A percentile compares a stretch with the other conserved stretches of the same genome.
phyloP scores from a whole-genome alignment of 2,888 invertebrate species.

The Dendrolimus houi region DNA sequence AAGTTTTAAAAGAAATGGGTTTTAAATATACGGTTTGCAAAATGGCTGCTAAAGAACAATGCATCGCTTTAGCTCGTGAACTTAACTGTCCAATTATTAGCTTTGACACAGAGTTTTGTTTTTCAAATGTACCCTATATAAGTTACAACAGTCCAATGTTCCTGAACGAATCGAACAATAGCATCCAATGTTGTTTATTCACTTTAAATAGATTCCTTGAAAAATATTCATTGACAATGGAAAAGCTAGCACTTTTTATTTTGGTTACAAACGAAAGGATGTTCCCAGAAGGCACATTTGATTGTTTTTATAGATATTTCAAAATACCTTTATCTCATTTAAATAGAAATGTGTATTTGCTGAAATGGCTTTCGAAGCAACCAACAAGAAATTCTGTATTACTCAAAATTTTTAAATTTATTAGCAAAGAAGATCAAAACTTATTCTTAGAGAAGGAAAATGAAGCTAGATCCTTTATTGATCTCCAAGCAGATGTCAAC shows the following conservation, averaged over 20 bases:
- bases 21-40: constrained; percentile 25
- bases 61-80: constrained; percentile 29
- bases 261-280: constrained; percentile 19
- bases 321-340: no score
- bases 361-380: no score
- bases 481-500: not conserved
- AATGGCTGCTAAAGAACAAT: constrained; percentile 25
- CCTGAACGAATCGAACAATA: constrained; percentile 5
- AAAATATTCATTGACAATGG: constrained; percentile 16
- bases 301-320: not conserved
- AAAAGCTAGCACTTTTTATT: constrained; percentile 24
- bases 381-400: no score
- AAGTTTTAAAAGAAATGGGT: constrained; percentile 29
- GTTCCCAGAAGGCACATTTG: constrained; percentile 19
- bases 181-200: constrained; percentile 19
- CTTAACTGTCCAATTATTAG: constrained; percentile 31
- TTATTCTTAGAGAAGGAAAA: not conserved
- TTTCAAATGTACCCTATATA: constrained; percentile 27
- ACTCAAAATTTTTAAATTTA: no score
- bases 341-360: no score
- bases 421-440: no score
- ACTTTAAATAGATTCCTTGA: constrained; percentile 17
- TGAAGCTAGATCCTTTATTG: not conserved
- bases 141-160: constrained; percentile 12
- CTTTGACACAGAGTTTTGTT: constrained; percentile 28